These are phyloP conservation scores for Eumacrocentrus americanus DNA, from an alignment of 2,888 invertebrate species.

Conservation along the genomic window DNA sequence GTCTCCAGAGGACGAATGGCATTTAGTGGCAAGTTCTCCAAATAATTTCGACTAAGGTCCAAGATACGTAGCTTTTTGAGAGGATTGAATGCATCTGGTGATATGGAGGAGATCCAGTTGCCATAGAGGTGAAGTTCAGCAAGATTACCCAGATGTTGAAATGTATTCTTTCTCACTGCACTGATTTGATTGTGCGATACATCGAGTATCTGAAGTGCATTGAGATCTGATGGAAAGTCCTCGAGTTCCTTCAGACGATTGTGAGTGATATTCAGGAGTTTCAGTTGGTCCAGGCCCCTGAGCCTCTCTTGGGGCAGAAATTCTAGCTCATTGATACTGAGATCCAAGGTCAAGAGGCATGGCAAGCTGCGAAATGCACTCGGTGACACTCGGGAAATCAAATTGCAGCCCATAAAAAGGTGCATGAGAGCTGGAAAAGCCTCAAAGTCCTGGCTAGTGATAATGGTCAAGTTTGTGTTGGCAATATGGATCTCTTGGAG, in stretches of 20 bases:
- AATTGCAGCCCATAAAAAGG: slow-evolving; percentile 75
- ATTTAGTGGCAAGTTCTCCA: slow-evolving; percentile 79
- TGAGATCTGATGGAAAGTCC: slow-evolving; percentile 80
- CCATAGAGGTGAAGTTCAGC: slow-evolving; percentile 80
- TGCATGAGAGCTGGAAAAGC: slow-evolving; percentile 80
- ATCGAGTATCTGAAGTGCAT: slow-evolving; percentile 79
- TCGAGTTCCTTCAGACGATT: slow-evolving; percentile 82
- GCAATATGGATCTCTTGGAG: slow-evolving; percentile 83
- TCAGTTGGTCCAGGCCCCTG: slow-evolving; percentile 75
- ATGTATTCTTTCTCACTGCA: slow-evolving; percentile 76
- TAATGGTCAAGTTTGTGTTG: slow-evolving; percentile 79
- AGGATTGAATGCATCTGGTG: slow-evolving; percentile 78
- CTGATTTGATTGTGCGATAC: slow-evolving; percentile 84
- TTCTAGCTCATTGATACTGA: slow-evolving; percentile 83
- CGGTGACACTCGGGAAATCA: slow-evolving; percentile 80
- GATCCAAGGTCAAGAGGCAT: slow-evolving; percentile 77
- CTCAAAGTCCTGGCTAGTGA: slow-evolving; percentile 85
- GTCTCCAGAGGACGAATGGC: slow-evolving; percentile 81
- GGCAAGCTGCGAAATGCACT: slow-evolving; percentile 82
- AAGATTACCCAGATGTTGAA: slow-evolving; percentile 77
- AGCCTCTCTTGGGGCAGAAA: slow-evolving; percentile 83
- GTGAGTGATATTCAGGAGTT: slow-evolving; percentile 80
- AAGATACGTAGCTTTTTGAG: slow-evolving; percentile 77
- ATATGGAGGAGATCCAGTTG: slow-evolving; percentile 81
- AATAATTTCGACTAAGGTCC: slow-evolving; percentile 83